Evolutionary conservation across 1,140 invertebrate species (phyloP), one percentile per base, ranked within the genome.

Genomic region (Lordiphosa collinella): DNA sequence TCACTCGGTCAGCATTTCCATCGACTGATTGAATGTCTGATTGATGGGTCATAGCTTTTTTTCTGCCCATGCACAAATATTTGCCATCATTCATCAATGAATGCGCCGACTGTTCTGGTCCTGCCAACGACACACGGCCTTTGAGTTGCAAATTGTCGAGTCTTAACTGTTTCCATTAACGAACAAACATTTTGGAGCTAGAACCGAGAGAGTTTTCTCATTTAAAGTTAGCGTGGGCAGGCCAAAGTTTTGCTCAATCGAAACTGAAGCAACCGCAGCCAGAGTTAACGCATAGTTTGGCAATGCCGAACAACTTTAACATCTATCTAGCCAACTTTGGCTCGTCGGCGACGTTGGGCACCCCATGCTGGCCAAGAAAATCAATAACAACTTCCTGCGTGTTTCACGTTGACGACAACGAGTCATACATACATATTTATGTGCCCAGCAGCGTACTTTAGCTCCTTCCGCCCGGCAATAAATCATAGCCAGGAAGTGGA

Each of bases 301-400:
- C 47, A 32, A 50, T 58, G 70, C 54, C 55, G 36, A 56, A 43
- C 34, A 56, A 63, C 55, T 60, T 54, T 65, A 67, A 50, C 57
- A 54, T 57, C 58, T 69, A 73, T 75, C 71, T 67, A 75, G 52
- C 71, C 52, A 71, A 62, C 46, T 75, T 66, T 82, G 76, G 60
- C 76, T 82, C 63, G 74, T 79, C 41, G 51, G 43, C 22, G 18
- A 31, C 41, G 4, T 41, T 14, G 51, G 38, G 34, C 51, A 51
- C 49, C 53, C 56, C 64, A 34, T 47, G 46, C 36, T 71, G 55
- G 32, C 31, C 51, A 54, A 51, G 38, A 65, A 80, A 82, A 79
- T 79, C 75, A 70, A 79, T 79, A 70, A 37, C 43, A 57, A 62
- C 41, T 34, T 35, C 56, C 22, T 22, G 46, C 43, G 34, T 38